Evolutionary conservation across 1,140 invertebrate species (phyloP).

Genomic region (Dolichoris vasculosae): DNA sequence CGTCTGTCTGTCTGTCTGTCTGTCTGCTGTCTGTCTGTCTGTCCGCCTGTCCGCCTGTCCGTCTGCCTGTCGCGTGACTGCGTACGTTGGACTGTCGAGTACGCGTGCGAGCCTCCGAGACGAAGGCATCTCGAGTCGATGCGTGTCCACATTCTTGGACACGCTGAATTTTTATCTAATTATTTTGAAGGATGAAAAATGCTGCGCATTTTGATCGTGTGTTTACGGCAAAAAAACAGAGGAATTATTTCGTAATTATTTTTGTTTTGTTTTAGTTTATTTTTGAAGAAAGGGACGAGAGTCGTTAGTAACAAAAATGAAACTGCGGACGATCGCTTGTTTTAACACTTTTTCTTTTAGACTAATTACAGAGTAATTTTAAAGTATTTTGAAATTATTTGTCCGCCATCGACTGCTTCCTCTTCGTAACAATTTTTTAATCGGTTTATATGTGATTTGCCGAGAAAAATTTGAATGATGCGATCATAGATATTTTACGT

Average conservation of each 20-base stretch:
- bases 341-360: slow-evolving; percentile 37
- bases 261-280: slow-evolving; percentile 41
- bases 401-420: slow-evolving; percentile 48
- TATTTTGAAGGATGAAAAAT: slow-evolving; percentile 45
- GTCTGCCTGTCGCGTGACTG: background rate
- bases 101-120: slow-evolving; percentile 17
- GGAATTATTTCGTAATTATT: slow-evolving; percentile 36
- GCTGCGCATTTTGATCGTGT: slow-evolving; percentile 52
- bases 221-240: slow-evolving; percentile 34
- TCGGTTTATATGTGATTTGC: slow-evolving; percentile 29
- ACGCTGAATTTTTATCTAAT: slow-evolving; percentile 42
- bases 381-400: slow-evolving; percentile 46
- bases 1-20: background rate
- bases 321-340: slow-evolving; percentile 4
- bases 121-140: slow-evolving; percentile 58
- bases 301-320: slow-evolving; percentile 8
- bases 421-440: slow-evolving; percentile 41
- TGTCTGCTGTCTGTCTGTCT: background rate
- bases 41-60: background rate
- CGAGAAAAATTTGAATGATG: slow-evolving; percentile 41
- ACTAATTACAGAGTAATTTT: slow-evolving; percentile 41
- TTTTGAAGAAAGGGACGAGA: slow-evolving; percentile 3
- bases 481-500: slow-evolving; percentile 48
- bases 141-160: slow-evolving; percentile 15
- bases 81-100: background rate